phyloP scores from a whole-genome alignment of 2,797 vertebrate genomes.

The Gambelia wislizenii region DNA sequence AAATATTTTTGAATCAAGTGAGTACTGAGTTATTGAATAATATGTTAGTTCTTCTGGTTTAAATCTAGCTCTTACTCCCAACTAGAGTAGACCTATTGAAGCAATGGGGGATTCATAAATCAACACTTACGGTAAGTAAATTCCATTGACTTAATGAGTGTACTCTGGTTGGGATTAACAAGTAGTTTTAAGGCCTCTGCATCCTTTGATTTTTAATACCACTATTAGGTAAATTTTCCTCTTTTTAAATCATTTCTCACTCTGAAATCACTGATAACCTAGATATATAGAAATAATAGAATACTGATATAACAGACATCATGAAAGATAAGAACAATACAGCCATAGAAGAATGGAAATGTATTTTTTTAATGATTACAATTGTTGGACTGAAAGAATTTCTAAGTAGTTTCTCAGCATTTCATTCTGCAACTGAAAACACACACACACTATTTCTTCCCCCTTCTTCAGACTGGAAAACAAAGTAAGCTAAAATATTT shows the following conservation, averaged over 20 bases:
- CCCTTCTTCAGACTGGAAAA: rapidly evolving
- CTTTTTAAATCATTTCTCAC: neutral
- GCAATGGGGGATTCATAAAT: too few relatives aligned
- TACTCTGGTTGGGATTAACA: too few relatives aligned
- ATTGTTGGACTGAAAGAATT: neutral
- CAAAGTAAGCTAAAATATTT: rapidly evolving
- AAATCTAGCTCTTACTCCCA: too few relatives aligned
- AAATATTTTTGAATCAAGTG: constrained; percentile 1
- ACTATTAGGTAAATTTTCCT: neutral
- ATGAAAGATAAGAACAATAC: too few relatives aligned
- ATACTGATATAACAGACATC: too few relatives aligned
- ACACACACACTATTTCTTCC: neutral
- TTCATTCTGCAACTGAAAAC: neutral
- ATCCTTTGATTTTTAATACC: neutral
- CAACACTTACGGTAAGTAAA: too few relatives aligned
- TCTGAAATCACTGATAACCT: neutral
- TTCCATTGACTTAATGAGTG: too few relatives aligned
- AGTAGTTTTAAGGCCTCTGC: neutral
- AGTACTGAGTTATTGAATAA: neutral
- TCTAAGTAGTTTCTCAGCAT: neutral
- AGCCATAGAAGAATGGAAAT: too few relatives aligned
- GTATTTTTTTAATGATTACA: neutral
- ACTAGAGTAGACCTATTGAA: too few relatives aligned
- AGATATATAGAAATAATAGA: neutral
- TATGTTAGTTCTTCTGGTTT: too few relatives aligned